Conservation (phyloP, 2,888 invertebrate species). For the Drosophila setosimentum region DNA sequence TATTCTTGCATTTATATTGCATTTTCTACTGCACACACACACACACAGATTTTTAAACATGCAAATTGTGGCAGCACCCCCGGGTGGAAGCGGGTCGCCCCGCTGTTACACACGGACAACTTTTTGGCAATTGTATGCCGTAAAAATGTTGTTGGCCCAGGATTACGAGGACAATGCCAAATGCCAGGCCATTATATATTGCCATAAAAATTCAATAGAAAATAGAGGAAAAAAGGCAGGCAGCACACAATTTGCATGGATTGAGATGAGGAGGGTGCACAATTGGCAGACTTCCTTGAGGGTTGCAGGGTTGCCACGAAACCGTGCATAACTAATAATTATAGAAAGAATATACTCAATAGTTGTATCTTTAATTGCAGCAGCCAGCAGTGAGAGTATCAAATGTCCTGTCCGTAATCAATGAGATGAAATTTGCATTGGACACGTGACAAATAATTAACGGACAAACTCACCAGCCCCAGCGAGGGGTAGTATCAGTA, state of each 20-base stretch:
- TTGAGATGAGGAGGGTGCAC: constrained; percentile 42
- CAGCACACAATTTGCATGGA: constrained; percentile 61
- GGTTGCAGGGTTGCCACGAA: constrained; percentile 38
- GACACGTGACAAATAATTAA: constrained; percentile 83
- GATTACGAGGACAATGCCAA: constrained; percentile 65
- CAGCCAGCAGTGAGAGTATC: constrained; percentile 64
- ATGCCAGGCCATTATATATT: constrained; percentile 73
- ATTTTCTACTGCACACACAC: constrained; percentile 25
- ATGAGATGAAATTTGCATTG: constrained; percentile 82
- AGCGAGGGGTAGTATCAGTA: constrained; percentile 2
- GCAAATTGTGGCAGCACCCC: constrained; percentile 54
- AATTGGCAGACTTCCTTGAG: constrained; percentile 38
- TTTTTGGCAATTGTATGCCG: constrained; percentile 58
- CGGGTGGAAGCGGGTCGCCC: constrained; percentile 10
- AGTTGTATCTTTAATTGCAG: constrained; percentile 71
- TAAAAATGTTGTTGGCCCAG: constrained; percentile 65
- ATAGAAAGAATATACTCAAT: constrained; percentile 30
- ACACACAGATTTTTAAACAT: constrained; percentile 41
- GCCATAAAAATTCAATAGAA: constrained; percentile 80
- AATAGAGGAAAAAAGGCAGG: constrained; percentile 40
- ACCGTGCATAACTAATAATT: constrained; percentile 35
- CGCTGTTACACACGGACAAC: constrained; percentile 25
- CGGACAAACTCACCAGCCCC: constrained; percentile 16
- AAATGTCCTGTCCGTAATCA: constrained; percentile 75
- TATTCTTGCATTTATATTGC: constrained; percentile 49